Evolutionary conservation across 2,888 invertebrate species (phyloP), one percentile per base, ranked within the genome.

Genomic region (Lithophane socia): DNA sequence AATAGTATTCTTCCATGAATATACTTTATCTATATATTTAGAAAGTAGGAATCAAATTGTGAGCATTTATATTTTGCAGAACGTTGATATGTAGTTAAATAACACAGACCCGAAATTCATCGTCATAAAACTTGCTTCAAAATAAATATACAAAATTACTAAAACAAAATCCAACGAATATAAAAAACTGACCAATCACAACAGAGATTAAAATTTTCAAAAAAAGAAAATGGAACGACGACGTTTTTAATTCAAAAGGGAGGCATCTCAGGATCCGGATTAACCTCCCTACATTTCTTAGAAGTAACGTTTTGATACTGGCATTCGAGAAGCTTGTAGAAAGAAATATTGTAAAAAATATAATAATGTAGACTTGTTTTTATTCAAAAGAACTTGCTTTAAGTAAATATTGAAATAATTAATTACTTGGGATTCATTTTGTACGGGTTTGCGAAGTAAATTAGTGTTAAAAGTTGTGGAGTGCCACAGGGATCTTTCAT

Each of bases 211-310:
- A 79, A 75, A 76, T 77, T 87, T 84, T 80, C 29, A 49, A 80
- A 77, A 78, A 61, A 79, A 77, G 66, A 83, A 90, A 88, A 84
- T 86, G 82, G 77, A 85, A 84, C 74, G 66, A 56, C 74, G 81
- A 86, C 83, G 75, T 85, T 86, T 79, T 86, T 88, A 87, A 88
- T 87, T 88, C 83, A 82, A 86, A 86, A 84, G 79, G 85, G 87
- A 86, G 84, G 81, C 80, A 77, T 83, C 84, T 83, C 37, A 81
- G 83, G 75, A 86, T 83, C 80, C 87, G 90, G 89, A 89, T 90
- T 90, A 89, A 81, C 83, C 69, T 81, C 87, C 88, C 83, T 85
- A 75, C 83, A 64, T 73, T 86, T 86, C 87, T 88, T 69, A 82
- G 85, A 85, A 88, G 79, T 77, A 85, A 77, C 68, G 78, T 85